phyloP scores from a whole-genome alignment of 2,797 vertebrate species.

The Micrastur ruficollis region DNA sequence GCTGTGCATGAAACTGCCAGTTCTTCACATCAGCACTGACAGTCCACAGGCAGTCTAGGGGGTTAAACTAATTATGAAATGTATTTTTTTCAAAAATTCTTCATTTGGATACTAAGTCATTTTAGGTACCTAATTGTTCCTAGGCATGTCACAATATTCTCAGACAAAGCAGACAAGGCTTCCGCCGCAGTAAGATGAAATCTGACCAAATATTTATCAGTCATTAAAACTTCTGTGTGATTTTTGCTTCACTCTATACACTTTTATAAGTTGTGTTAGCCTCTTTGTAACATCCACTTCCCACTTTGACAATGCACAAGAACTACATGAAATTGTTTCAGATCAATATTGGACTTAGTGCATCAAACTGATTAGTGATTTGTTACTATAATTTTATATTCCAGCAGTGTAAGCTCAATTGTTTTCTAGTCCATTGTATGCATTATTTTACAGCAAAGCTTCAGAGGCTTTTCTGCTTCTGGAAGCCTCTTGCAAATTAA shows the following conservation, averaged over 20 bases:
- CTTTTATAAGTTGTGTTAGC: neutral
- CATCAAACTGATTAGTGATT: neutral
- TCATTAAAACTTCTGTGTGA: neutral
- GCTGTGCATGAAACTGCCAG: neutral
- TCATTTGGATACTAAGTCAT: neutral
- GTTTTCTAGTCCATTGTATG: neutral
- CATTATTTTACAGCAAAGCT: conserved; percentile 24
- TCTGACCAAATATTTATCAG: neutral
- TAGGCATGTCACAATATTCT: neutral
- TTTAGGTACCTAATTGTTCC: neutral
- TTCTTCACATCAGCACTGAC: neutral
- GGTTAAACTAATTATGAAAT: neutral
- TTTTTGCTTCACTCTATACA: neutral
- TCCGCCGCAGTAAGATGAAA: neutral
- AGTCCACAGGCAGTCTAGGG: neutral
- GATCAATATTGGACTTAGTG: neutral
- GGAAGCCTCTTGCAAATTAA: neutral
- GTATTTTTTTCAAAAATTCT: neutral
- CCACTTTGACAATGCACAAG: neutral
- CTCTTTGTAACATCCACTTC: neutral
- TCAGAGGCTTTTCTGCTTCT: neutral
- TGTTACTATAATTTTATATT: neutral
- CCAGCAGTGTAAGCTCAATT: neutral
- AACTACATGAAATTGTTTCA: neutral
- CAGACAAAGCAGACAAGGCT: neutral